phyloP scores from a whole-genome alignment of 2,113 vertebrate genomes.

The Leptobrachium leishanense region DNA sequence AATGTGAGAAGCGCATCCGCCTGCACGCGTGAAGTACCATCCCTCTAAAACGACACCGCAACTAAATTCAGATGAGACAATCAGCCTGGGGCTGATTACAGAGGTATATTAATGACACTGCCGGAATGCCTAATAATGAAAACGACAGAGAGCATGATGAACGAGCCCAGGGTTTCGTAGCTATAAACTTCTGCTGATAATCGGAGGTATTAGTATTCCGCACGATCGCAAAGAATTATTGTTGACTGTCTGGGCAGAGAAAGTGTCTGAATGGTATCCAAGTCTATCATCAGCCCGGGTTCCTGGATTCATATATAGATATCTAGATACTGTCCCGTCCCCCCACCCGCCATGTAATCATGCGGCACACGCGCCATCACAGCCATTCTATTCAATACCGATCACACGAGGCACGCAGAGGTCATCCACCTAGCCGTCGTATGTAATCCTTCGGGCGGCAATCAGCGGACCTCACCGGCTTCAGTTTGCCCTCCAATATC shows the following conservation, averaged over 20 bases:
- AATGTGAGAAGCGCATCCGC: not conserved
- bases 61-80: conserved; percentile 33
- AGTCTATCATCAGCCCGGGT: not conserved
- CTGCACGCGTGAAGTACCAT: not conserved
- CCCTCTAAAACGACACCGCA: conserved; percentile 2
- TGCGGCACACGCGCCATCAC: not conserved
- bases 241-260: conserved; percentile 16
- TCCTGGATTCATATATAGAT: not conserved
- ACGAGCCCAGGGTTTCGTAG: not conserved
- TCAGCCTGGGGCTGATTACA: conserved; percentile 4
- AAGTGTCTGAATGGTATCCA: not conserved
- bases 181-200: not conserved
- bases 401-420: too few relatives aligned
- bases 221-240: conserved; percentile 15
- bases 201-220: conserved; percentile 1
- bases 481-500: too few relatives aligned
- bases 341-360: conserved; percentile 4
- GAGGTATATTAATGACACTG: conserved; percentile 1
- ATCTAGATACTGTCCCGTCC: not conserved
- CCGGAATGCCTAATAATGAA: not conserved
- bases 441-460: too few relatives aligned
- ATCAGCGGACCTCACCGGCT: too few relatives aligned
- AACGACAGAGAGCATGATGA: conserved; percentile 3
- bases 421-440: too few relatives aligned
- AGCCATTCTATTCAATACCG: too few relatives aligned